Base-by-base conservation (phyloP, 2,113 vertebrate species). In the Rhinopomastus cyanomelas region DNA sequence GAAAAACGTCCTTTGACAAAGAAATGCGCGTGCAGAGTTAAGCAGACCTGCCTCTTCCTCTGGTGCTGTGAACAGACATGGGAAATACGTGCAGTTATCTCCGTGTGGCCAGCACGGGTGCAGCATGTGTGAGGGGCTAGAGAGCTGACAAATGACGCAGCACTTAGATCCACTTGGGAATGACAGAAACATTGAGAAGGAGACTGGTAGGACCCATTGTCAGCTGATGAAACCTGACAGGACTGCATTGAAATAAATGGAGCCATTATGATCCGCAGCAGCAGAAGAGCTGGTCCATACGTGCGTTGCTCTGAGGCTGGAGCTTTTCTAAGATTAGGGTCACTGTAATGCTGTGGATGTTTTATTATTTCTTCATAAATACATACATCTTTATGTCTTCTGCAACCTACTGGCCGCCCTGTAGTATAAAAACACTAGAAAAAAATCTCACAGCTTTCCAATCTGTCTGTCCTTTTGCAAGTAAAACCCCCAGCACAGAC, bases 31-130 rank as follows among this genome's bases (percentile, higher is more conserved):
- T 42, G 30, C 53, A 59, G 61, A 53, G 30, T 59, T 72, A 83
- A 81, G 77, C 3, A 89, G 48, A 56, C 55, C 13, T 60, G 16
- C 42, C 37, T 85, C 91, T 90, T 65, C 37, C 59, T 88, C 51
- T n/a, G n/a, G 0, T 37, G 27, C 15, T 76, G n/a, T 44, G 62
- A 37, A 37, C 18, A 79, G 84, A 79, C 94, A 56, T 81, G 60
- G 74, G 75, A 76, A 92, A 80, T 77, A 76, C 51, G 37, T 81
- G 25, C 52, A 91, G 77, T 93, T 88, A 76, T 75, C 30, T 95
- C 81, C 9, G 1, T 81, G 46, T 42, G 91, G 32, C 62, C 72
- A 91, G 25, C 51, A 73, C 0, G 0, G 16, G 73, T 81, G 81
- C 46, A 64, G 62, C 53, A 57, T 62, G 36, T 32, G n/a, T 67